Percentiles rank a stretch among this genome's conserved stretches.
These are phyloP conservation scores for Synergus gifuensis DNA, from an alignment of 2,888 invertebrate genomes.

Conservation along the genomic window DNA sequence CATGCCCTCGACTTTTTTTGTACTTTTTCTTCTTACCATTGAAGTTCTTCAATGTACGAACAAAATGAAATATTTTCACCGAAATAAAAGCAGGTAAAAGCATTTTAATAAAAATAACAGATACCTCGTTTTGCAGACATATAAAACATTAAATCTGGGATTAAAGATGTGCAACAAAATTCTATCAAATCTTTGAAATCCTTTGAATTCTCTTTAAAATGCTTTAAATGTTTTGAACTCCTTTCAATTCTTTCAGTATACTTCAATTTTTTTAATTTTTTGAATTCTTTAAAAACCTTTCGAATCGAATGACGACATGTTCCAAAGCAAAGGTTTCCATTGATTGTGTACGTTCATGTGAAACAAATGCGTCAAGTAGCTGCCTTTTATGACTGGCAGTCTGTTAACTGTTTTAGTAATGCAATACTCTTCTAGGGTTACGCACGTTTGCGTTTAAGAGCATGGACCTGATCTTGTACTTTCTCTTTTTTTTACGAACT, in stretches of 20 bases:
- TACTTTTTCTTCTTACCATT: slow-evolving; percentile 20
- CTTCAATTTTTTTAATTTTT: too few species aligned
- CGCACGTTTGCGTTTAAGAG: slow-evolving; percentile 63
- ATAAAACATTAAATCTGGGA: too few species aligned
- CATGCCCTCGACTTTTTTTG: background rate
- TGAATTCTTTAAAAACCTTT: too few species aligned
- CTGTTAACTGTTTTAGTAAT: slow-evolving; percentile 74
- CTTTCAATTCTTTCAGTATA: too few species aligned
- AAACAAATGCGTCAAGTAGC: slow-evolving; percentile 38
- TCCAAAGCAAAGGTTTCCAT: slow-evolving; percentile 21
- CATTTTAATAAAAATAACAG: background rate
- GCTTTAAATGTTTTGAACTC: too few species aligned
- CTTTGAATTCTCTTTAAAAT: too few species aligned
- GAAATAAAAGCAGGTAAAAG: background rate
- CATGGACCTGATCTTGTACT: slow-evolving; percentile 66
- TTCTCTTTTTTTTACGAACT: slow-evolving; percentile 15
- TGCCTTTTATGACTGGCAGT: slow-evolving; percentile 46
- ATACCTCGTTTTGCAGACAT: too few species aligned
- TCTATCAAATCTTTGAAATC: too few species aligned
- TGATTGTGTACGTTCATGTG: slow-evolving; percentile 19
- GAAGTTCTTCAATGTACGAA: slow-evolving; percentile 12
- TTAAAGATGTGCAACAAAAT: too few species aligned
- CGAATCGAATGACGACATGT: slow-evolving; percentile 1
- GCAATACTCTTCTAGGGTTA: slow-evolving; percentile 73
- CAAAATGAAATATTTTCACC: background rate